Percentiles rank a stretch among this genome's conserved stretches.
phyloP scores from a whole-genome alignment of 2,888 invertebrate genomes.

The Branchellion lobata region DNA sequence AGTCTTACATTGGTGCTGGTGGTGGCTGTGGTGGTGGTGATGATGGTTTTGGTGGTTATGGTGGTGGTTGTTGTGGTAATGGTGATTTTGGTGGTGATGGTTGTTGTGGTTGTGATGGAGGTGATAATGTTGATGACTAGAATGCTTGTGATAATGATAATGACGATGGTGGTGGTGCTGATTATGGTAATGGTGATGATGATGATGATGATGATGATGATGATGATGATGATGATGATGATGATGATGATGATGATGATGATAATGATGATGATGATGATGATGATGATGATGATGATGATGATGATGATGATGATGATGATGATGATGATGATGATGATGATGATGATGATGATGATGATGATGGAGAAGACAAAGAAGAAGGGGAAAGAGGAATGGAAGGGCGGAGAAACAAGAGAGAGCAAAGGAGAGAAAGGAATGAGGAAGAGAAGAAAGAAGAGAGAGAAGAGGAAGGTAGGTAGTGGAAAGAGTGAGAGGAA shows the following conservation, averaged over 20 bases:
- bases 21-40: no score
- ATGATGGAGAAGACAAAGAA: not conserved
- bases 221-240: constrained; percentile 17
- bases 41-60: no score
- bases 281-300: constrained; percentile 16
- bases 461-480: not conserved
- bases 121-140: not conserved
- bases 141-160: constrained; percentile 11
- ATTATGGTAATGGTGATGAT: not conserved
- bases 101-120: not conserved
- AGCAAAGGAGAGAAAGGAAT: not conserved
- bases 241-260: constrained; percentile 33
- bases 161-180: constrained; percentile 19
- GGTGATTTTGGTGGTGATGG: not conserved
- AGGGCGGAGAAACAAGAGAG: not conserved
- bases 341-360: constrained; percentile 20
- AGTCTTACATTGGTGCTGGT: no score
- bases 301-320: constrained; percentile 31
- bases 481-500: no score
- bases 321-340: constrained; percentile 28
- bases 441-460: no score
- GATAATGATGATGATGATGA: constrained; percentile 11
- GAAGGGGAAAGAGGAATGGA: not conserved
- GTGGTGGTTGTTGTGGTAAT: not conserved
- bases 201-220: constrained; percentile 1